Conservation (phyloP, 1,140 invertebrate species). For the Tenebrio molitor region DNA sequence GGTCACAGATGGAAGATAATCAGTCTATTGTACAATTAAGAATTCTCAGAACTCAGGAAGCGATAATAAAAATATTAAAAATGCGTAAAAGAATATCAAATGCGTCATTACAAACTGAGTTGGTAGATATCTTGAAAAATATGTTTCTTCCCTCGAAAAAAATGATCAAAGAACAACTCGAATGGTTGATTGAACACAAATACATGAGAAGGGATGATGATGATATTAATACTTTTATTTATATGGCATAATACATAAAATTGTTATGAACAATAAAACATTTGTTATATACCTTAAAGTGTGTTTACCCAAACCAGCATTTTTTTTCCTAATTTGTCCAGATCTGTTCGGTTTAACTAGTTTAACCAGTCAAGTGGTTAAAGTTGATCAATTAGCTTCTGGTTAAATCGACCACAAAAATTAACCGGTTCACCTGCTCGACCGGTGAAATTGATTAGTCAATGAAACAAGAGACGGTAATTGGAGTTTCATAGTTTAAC, state of each 20-base stretch:
- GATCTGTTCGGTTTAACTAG: too few species aligned
- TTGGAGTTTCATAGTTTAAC: too few species aligned
- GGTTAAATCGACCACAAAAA: too few species aligned
- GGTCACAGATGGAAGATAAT: slow-evolving; percentile 96
- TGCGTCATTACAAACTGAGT: slow-evolving; percentile 94
- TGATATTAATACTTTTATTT: slow-evolving; percentile 98
- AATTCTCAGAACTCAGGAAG: slow-evolving; percentile 93
- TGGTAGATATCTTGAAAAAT: slow-evolving; percentile 98
- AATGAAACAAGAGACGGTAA: too few species aligned
- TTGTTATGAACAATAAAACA: slow-evolving; percentile 55
- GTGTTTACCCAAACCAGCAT: too few species aligned
- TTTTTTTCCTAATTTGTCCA: too few species aligned
- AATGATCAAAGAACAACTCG: slow-evolving; percentile 99
- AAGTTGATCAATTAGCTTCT: too few species aligned
- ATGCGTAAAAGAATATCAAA: slow-evolving; percentile 96
- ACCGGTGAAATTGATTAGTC: too few species aligned
- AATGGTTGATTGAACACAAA: slow-evolving; percentile 99
- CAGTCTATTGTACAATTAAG: slow-evolving; percentile 97
- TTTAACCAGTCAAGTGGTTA: too few species aligned
- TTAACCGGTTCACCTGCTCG: too few species aligned
- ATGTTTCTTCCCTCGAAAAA: slow-evolving; percentile 99
- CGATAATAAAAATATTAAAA: slow-evolving; percentile 99
- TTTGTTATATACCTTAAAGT: slow-evolving; percentile 17
- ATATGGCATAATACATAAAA: slow-evolving; percentile 92
- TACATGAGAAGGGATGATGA: slow-evolving; percentile 97